Conservation (phyloP, 30 jellyfish, hydroid and myxozoan genomes). For the Pelagia noctiluca region DNA sequence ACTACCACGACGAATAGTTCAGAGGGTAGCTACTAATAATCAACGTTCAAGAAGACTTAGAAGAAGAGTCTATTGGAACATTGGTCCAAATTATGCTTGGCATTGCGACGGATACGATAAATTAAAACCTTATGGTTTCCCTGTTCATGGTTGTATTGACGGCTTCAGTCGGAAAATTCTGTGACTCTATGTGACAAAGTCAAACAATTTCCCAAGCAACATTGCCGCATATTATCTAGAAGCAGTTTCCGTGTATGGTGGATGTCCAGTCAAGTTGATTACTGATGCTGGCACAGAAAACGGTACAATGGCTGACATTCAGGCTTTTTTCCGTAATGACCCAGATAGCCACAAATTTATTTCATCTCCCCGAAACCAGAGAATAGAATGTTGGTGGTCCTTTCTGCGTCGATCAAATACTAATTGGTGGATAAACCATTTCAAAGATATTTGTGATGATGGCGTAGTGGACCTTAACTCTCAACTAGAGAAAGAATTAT, state of each 20-base stretch:
- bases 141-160: conserved; percentile 65
- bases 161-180: conserved; percentile 55
- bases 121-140: conserved; percentile 58
- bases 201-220: conserved; percentile 49
- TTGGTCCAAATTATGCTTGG: conserved; percentile 61
- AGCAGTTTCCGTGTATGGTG: conserved; percentile 6
- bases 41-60: background rate
- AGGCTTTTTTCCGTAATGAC: conserved; percentile 26
- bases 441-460: too few species aligned
- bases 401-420: background rate
- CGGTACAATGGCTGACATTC: conserved; percentile 51
- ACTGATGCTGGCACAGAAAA: conserved; percentile 65
- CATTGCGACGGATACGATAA: conserved; percentile 60
- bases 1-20: conserved; percentile 46
- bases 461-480: too few species aligned
- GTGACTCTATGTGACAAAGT: conserved; percentile 64
- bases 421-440: too few species aligned
- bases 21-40: conserved; percentile 2
- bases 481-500: too few species aligned
- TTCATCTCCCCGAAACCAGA: conserved; percentile 49
- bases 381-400: conserved; percentile 67
- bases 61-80: conserved; percentile 22
- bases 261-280: conserved; percentile 43
- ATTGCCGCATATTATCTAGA: conserved; percentile 12
- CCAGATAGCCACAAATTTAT: conserved; percentile 53